Evolutionary conservation across 2,797 vertebrate species (phyloP).

Genomic region (Cynopterus sphinx): DNA sequence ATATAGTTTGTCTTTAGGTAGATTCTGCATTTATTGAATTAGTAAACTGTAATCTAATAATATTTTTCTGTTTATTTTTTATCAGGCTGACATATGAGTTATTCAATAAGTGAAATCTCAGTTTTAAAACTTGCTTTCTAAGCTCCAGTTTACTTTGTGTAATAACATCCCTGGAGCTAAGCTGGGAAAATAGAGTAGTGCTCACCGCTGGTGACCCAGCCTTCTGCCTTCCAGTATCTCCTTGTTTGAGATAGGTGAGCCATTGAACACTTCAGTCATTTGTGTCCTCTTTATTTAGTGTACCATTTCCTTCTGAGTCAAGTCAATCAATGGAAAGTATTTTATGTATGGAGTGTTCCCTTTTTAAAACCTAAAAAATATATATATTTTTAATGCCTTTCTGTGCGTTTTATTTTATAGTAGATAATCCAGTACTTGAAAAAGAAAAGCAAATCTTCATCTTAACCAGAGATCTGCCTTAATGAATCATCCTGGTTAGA

Average conservation of each 20-base stretch:
- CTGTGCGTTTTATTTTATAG: background rate
- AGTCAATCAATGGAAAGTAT: background rate
- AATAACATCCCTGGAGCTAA: background rate
- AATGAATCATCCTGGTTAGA: background rate
- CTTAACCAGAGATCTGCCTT: background rate
- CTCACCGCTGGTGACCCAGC: background rate
- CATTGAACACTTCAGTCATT: background rate
- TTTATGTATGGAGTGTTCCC: background rate
- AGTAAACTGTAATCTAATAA: background rate
- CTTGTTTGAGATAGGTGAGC: background rate
- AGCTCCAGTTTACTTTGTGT: background rate
- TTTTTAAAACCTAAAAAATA: conserved; percentile 27
- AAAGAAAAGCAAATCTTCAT: conserved; percentile 5
- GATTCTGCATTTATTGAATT: background rate
- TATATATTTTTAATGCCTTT: background rate
- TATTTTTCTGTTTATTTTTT: background rate
- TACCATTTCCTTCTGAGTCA: background rate
- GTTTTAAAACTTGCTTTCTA: background rate
- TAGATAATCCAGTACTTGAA: background rate
- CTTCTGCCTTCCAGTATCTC: background rate
- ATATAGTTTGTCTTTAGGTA: background rate
- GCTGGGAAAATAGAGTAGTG: background rate
- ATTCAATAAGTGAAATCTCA: background rate
- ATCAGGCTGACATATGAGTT: background rate
- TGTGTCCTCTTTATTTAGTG: background rate